Percentiles rank a stretch among this genome's conserved stretches.
phyloP scores from a whole-genome alignment of 2,888 invertebrate genomes.

The Calliphora vomitoria region DNA sequence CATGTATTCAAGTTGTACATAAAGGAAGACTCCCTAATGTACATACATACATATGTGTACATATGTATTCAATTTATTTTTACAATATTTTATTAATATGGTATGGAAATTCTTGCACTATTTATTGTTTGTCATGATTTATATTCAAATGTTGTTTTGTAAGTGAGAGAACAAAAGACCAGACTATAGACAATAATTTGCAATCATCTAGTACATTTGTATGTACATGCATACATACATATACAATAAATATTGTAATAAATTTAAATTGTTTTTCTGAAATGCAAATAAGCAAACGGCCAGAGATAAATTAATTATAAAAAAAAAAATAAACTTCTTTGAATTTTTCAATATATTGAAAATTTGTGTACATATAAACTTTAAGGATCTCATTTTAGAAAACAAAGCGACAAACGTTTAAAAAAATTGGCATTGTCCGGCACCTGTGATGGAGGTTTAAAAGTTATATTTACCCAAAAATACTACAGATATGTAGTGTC shows the following conservation, averaged over 20 bases:
- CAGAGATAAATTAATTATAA: conserved; percentile 1
- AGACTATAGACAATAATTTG: conserved; percentile 22
- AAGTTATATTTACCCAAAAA: no score
- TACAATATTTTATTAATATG: conserved; percentile 6
- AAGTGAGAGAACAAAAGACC: conserved; percentile 19
- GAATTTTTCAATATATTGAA: no score
- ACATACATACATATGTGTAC: neutral
- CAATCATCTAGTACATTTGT: neutral
- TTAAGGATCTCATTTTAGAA: no score
- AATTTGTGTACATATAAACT: no score
- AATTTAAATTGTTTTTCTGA: conserved; percentile 15
- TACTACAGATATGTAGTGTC: no score
- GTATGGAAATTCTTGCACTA: conserved; percentile 9
- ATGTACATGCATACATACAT: no score
- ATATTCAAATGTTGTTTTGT: neutral
- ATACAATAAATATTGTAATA: conserved; percentile 22
- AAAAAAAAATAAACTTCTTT: no score
- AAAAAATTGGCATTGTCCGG: neutral
- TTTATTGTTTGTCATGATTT: conserved; percentile 16
- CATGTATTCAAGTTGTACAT: no score
- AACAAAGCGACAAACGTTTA: no score
- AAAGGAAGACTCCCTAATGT: no score
- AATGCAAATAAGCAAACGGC: neutral
- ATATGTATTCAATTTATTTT: neutral
- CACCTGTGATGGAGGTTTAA: no score